Base-by-base conservation (phyloP, 2,888 invertebrate species). In the Augiades crinisus region DNA sequence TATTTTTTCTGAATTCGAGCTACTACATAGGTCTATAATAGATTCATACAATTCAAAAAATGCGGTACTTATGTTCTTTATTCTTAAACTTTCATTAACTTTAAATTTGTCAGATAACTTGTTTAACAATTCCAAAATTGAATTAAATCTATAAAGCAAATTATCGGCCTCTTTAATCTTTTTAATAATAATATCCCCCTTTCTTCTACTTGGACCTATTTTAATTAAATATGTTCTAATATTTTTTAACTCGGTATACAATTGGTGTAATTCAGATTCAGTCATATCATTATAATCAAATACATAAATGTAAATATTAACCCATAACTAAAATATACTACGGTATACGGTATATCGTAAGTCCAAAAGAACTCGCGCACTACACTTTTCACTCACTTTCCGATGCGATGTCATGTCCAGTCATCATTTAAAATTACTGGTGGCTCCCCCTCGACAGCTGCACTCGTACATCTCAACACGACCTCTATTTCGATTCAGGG, bases 271-370 rank as follows among this genome's bases (percentile, higher is more conserved):
- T 12, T 31, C 31, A 10, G 31, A 31, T 31, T 31, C 31, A 31
- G 31, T 5, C 31, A 31, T 31, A 13, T 12, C 31, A 31, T 13
- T 31, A 12, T 13, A 31, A 31, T 31, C 12, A 31, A 13, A 31
- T 31, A 55, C 56, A 4, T 19, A 19, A 19, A 19, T 19, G 19
- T 19, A 19, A 19, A 19, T 19, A 19, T 19, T 19, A 19, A 19
- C 19, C 19, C 19, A 19, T 19, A 19, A 19, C 5, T 19, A 19
- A 19, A 19, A 19, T 3, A 19, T 4, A 4, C 3, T 19, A 19
- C 5, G 19, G 3, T 3, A 19, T 19, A 4, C 3, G 19, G 19
- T 19, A 19, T 19, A 19, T 5, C 19, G 19, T 19, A 19, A 19
- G 19, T 19, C 19, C 19, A 19, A 19, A 19, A 19, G 19, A 19